phyloP scores from a whole-genome alignment of 2,113 vertebrate species.

The Ciconia stormi region DNA sequence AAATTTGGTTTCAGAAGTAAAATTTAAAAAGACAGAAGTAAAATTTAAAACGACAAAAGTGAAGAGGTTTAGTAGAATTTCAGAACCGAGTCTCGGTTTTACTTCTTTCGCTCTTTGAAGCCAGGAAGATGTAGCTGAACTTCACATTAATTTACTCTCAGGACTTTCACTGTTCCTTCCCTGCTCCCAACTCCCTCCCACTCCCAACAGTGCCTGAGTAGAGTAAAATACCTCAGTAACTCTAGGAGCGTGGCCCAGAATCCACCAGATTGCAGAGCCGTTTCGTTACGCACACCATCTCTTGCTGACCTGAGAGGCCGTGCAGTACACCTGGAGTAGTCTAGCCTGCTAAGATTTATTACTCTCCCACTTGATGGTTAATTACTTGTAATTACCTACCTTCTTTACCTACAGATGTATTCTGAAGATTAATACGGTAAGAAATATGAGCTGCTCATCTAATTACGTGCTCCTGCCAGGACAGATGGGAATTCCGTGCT shows the following conservation, averaged over 20 bases:
- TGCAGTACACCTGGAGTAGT: neutral
- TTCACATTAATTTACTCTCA: neutral
- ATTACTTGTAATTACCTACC: neutral
- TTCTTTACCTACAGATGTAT: neutral
- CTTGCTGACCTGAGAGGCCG: neutral
- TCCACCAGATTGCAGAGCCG: neutral
- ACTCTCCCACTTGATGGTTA: neutral
- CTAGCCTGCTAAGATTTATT: neutral
- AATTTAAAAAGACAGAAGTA: neutral
- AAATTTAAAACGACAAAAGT: neutral
- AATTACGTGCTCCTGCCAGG: neutral
- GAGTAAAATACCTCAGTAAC: neutral
- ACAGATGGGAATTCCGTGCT: neutral
- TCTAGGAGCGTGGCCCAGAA: neutral
- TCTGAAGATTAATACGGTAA: neutral
- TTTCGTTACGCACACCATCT: fast-evolving
- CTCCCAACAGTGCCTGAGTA: neutral
- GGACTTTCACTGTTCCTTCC: neutral
- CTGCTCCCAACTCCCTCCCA: neutral
- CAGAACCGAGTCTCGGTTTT: neutral
- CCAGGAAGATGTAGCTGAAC: neutral
- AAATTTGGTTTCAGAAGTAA: neutral
- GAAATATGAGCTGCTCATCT: neutral
- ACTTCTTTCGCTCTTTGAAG: neutral
- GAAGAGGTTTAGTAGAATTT: neutral